Evolutionary conservation across 2,113 vertebrate species (phyloP), one percentile per base, ranked within the genome.

Genomic region (Apteryx owenii): DNA sequence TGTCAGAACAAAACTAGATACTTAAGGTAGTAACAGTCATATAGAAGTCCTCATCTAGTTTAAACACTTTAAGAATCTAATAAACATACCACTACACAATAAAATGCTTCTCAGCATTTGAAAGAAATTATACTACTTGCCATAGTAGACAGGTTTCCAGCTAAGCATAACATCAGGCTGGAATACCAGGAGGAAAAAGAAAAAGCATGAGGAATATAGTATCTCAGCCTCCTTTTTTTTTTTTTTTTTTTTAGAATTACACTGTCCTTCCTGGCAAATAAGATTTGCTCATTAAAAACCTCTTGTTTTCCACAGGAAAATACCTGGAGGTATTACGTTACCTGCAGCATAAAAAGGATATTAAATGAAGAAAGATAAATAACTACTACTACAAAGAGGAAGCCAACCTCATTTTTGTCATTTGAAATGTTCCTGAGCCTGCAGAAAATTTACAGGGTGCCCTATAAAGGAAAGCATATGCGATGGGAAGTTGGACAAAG

Each of bases 1-100:
- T 85, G 75, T 81, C 83, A 93, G 88, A 81, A 85, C 75, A 91
- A 42, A 90, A 92, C 46, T 62, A 86, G 79, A 70, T 54, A 76
- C 12, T 50, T 70, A 61, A 90, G 21, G 56, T 75, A 38, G 50
- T 62, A 86, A 68, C 46, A 81, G 44, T 44, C 44, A 78, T 10
- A 23, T 14, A 60, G 29, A 71, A 85, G 19, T 42, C 69, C 21
- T 88, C 91, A 65, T 12, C 46, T 66, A 36, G n/a, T 25, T 38
- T 42, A 56, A 72, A 75, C 22, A 42, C 22, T 81, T 65, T 42
- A 50, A 66, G 48, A 71, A n/a, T 26, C 62, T 44, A 54, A n/a
- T 31, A 69, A 94, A 44, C 36, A 64, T 14, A 70, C 18, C 42
- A 42, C 31, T 61, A 66, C 7, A 40, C 9, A 68, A 26, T n/a